Evolutionary conservation across 2,113 vertebrate genomes (phyloP).

Genomic region (Talpa occidentalis): DNA sequence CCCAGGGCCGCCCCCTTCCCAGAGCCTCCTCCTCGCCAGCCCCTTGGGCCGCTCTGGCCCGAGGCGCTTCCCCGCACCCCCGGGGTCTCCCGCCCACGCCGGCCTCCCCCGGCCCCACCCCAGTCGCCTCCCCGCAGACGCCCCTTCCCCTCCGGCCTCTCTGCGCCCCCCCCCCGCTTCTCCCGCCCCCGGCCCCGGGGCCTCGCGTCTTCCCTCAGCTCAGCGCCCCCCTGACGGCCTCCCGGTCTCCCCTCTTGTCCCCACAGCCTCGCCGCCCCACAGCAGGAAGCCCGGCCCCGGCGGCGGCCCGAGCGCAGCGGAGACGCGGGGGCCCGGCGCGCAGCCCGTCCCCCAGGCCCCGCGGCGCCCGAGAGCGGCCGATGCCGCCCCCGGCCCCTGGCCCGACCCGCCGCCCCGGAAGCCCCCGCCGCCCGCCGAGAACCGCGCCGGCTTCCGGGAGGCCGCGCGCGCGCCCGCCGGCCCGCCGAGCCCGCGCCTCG

Average conservation of each 20-base stretch:
- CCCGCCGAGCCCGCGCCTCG: constrained; percentile 43
- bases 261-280: constrained; percentile 50
- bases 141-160: background rate
- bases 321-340: background rate
- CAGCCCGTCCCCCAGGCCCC: background rate
- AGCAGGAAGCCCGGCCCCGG: constrained; percentile 9
- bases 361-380: constrained; percentile 46
- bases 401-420: constrained; percentile 62
- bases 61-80: too few species aligned
- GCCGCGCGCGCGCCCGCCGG: constrained; percentile 34
- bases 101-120: background rate
- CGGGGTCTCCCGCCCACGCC: background rate
- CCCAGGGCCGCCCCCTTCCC: fast-evolving
- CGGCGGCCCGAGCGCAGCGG: background rate
- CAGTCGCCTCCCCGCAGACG: background rate
- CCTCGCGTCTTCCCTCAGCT: background rate
- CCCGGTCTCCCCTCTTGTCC: background rate
- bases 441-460: constrained; percentile 74
- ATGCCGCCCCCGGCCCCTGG: constrained; percentile 39
- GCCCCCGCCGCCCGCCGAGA: constrained; percentile 44
- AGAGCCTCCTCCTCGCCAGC: background rate
- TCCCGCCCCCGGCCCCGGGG: too few species aligned
- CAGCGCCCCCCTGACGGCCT: background rate
- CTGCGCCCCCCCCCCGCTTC: background rate
- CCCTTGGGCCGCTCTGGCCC: background rate